These are phyloP conservation scores for Catharus fuscescens DNA, from an alignment of 2,113 vertebrate genomes.

Conservation along the genomic window DNA sequence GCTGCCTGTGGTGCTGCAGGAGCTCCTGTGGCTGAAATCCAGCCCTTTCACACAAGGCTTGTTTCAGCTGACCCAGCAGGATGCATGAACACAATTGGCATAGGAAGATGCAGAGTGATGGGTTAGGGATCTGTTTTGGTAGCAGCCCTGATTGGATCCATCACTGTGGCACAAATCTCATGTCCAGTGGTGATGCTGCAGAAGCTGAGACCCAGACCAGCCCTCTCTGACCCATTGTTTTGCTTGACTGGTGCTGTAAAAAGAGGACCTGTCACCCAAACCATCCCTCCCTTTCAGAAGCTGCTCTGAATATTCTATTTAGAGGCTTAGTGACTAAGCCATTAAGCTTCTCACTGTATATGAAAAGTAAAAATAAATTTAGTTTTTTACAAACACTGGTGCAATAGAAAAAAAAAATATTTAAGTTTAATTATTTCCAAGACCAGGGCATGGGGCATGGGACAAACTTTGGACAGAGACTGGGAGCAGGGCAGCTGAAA, in stretches of 20 bases:
- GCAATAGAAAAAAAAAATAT: background rate
- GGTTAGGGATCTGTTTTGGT: background rate
- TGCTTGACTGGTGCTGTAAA: background rate
- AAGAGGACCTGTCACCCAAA: background rate
- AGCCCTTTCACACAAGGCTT: background rate
- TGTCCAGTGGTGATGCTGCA: fast-evolving
- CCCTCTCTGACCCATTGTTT: background rate
- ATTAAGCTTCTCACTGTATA: background rate
- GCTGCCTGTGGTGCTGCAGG: background rate
- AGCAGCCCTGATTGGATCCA: background rate
- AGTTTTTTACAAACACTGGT: background rate
- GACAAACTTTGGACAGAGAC: background rate
- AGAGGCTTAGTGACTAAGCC: background rate
- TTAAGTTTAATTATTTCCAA: background rate
- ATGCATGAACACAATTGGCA: fast-evolving
- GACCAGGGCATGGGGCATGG: background rate
- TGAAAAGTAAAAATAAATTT: background rate
- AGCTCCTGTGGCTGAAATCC: background rate
- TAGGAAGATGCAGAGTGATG: fast-evolving
- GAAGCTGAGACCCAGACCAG: background rate
- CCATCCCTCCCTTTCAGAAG: background rate
- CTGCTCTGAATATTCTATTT: background rate
- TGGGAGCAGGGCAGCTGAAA: background rate
- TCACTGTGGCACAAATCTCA: background rate
- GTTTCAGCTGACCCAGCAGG: background rate